phyloP scores from a whole-genome alignment of 2,797 vertebrate species.

The Rhinella marina region DNA sequence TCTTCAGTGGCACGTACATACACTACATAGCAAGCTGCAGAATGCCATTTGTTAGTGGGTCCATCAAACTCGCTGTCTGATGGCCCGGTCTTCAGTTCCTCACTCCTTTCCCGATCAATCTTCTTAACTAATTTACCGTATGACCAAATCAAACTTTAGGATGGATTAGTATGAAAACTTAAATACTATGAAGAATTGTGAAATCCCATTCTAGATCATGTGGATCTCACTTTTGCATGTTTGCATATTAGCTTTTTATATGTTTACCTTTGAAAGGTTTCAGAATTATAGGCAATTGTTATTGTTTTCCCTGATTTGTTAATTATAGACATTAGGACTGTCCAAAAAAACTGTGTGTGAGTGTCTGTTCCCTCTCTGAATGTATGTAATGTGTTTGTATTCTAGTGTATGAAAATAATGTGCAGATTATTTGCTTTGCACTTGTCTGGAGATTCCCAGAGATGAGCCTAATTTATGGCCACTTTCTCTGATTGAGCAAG shows the following conservation, averaged over 20 bases:
- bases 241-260: not conserved
- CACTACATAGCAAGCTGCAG: too few relatives aligned
- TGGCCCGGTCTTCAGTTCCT: too few relatives aligned
- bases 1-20: too few relatives aligned
- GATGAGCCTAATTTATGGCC: conserved; percentile 98
- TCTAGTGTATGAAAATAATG: conserved; percentile 70
- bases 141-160: too few relatives aligned
- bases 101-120: too few relatives aligned
- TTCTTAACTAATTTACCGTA: too few relatives aligned
- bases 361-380: not conserved
- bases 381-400: not conserved
- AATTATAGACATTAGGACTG: not conserved
- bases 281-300: not conserved
- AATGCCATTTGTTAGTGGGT: too few relatives aligned
- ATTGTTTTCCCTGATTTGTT: not conserved
- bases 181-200: not conserved
- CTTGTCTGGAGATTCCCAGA: conserved; percentile 84
- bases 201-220: not conserved
- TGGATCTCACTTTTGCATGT: not conserved
- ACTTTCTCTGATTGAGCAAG: conserved; percentile 97
- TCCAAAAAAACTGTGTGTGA: too few relatives aligned
- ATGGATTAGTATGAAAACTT: too few relatives aligned
- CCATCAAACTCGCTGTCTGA: too few relatives aligned
- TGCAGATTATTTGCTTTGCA: conserved; percentile 82
- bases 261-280: not conserved